A percentile compares a stretch with the other conserved stretches of the same genome.
Conservation (phyloP, 2,888 invertebrate genomes). For the Ectemnius continuus region DNA sequence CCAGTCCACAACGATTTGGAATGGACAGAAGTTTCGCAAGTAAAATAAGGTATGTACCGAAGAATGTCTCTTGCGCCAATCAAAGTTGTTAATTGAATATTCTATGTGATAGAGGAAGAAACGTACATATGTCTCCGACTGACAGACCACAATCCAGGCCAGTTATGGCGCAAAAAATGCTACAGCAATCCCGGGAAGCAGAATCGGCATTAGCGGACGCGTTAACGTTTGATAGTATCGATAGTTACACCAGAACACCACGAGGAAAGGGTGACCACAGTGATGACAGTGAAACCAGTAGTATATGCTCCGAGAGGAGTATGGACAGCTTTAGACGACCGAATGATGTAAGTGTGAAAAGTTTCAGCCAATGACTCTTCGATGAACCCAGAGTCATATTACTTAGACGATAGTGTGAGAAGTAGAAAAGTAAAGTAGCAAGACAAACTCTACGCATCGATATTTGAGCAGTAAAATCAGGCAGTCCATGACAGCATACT, state of each 20-base stretch:
- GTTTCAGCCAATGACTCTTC: no score
- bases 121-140: conserved; percentile 77
- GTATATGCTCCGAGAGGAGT: conserved; percentile 95
- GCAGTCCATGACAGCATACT: no score
- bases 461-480: no score
- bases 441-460: neutral
- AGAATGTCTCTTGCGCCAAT: neutral
- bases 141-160: conserved; percentile 81
- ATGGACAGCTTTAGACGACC: conserved; percentile 89
- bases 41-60: conserved; percentile 66
- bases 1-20: conserved; percentile 78
- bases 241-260: conserved; percentile 70
- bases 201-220: conserved; percentile 90
- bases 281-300: conserved; percentile 96
- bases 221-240: conserved; percentile 77
- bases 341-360: conserved; percentile 85
- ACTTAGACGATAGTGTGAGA: no score
- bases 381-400: no score
- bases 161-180: conserved; percentile 88
- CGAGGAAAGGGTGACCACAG: conserved; percentile 83
- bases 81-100: neutral
- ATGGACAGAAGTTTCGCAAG: conserved; percentile 71
- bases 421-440: conserved; percentile 28
- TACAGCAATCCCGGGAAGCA: conserved; percentile 92
- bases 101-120: conserved; percentile 65